phyloP scores from a whole-genome alignment of 1,140 invertebrate genomes.

The Periplaneta americana region DNA sequence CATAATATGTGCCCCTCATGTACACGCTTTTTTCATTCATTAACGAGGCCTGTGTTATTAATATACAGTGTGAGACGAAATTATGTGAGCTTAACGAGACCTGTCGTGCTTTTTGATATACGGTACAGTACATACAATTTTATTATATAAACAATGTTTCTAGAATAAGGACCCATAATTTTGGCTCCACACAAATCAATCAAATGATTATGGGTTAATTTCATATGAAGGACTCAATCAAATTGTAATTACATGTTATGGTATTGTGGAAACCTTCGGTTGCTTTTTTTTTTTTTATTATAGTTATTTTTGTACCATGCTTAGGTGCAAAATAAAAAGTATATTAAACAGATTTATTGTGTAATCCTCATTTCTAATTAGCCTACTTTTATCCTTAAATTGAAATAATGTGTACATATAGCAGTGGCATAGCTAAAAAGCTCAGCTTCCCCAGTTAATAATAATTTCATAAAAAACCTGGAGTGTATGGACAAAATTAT shows the following conservation, averaged over 20 bases:
- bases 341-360: too few species aligned
- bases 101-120: background rate
- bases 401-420: too few species aligned
- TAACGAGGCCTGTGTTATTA: background rate
- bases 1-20: background rate
- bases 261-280: constrained; percentile 17
- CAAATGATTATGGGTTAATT: background rate
- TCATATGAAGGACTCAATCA: background rate
- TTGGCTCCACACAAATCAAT: background rate
- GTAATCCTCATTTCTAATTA: too few species aligned
- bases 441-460: too few species aligned
- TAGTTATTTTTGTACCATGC: constrained; percentile 8
- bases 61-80: background rate
- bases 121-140: background rate
- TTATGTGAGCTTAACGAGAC: background rate
- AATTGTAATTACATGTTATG: constrained; percentile 11
- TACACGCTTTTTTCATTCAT: background rate
- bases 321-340: constrained; percentile 13
- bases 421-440: too few species aligned
- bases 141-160: background rate
- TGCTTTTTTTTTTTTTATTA: constrained; percentile 17
- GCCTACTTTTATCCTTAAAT: too few species aligned
- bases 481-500: too few species aligned
- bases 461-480: too few species aligned
- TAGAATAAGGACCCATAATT: background rate